Evolutionary conservation across 2,797 vertebrate species (phyloP).

Genomic region (Xerus rutilus): DNA sequence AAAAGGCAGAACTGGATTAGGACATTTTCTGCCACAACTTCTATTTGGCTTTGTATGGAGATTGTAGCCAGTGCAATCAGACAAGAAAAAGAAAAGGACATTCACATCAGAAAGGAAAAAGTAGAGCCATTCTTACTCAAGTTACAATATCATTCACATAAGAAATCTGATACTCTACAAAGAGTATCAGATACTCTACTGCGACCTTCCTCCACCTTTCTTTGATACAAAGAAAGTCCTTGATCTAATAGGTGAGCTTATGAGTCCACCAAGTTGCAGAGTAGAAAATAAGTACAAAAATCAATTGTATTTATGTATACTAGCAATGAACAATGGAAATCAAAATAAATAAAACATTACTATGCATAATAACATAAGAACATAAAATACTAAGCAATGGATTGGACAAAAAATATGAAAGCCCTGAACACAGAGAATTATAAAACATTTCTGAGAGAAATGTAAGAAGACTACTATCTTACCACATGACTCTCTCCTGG

Average conservation of each 20-base stretch:
- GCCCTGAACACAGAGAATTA: neutral
- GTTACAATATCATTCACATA: neutral
- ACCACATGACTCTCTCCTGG: fast-evolving
- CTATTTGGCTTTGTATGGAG: neutral
- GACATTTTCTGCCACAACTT: neutral
- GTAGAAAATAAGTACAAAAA: constrained; percentile 20
- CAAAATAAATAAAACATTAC: neutral
- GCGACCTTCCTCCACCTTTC: too few species aligned
- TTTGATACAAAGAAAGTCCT: neutral
- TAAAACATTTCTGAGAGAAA: neutral
- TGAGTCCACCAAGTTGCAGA: neutral
- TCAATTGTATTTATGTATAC: neutral
- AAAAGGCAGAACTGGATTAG: neutral
- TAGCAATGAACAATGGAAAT: neutral
- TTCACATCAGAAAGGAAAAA: neutral
- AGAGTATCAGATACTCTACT: too few species aligned
- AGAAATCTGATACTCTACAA: neutral
- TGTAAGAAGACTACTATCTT: neutral
- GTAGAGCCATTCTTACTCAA: neutral
- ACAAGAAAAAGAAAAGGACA: neutral
- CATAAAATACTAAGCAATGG: neutral
- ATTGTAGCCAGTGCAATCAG: neutral
- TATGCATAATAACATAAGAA: neutral
- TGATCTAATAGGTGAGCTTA: neutral
- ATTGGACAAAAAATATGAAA: neutral